phyloP scores from a whole-genome alignment of 2,888 invertebrate genomes.

The Esperia sulphurella region DNA sequence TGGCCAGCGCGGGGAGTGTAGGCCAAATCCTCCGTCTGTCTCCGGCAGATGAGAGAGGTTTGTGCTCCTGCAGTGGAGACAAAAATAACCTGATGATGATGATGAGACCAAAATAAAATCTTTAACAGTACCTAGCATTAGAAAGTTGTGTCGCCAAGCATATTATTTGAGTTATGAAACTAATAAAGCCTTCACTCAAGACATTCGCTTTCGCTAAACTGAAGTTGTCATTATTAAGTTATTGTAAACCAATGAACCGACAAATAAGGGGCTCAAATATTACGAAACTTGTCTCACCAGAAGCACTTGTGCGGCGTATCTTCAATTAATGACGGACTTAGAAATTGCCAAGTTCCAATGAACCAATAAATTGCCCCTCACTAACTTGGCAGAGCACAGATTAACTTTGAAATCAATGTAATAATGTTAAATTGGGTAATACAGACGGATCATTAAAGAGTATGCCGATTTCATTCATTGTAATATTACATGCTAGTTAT shows the following conservation, averaged over 20 bases:
- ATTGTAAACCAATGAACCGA: slow-evolving; percentile 34
- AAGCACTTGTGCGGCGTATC: slow-evolving; percentile 39
- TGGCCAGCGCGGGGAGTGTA: no score
- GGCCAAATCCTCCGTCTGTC: no score
- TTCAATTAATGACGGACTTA: slow-evolving; percentile 59
- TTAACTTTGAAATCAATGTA: slow-evolving; percentile 21
- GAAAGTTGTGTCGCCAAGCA: slow-evolving; percentile 1
- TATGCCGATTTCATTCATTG: no score
- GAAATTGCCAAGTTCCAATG: slow-evolving; percentile 49
- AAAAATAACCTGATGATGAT: no score
- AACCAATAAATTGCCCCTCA: slow-evolving; percentile 49
- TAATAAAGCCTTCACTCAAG: slow-evolving; percentile 19
- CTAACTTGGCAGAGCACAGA: slow-evolving; percentile 30
- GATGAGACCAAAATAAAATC: neutral
- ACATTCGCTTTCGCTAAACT: slow-evolving; percentile 1
- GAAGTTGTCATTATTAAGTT: slow-evolving; percentile 37
- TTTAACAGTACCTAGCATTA: neutral
- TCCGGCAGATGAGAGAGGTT: no score
- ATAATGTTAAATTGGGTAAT: slow-evolving; percentile 25
- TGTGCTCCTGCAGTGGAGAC: no score
- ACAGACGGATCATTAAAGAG: neutral
- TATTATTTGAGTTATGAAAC: slow-evolving; percentile 23
- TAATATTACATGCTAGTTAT: no score
- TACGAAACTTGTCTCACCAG: slow-evolving; percentile 40
- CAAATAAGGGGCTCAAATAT: slow-evolving; percentile 55